Evolutionary conservation across 64 coral and sea anemone genomes (phyloP).

Genomic region (Cladopsammia gracilis): DNA sequence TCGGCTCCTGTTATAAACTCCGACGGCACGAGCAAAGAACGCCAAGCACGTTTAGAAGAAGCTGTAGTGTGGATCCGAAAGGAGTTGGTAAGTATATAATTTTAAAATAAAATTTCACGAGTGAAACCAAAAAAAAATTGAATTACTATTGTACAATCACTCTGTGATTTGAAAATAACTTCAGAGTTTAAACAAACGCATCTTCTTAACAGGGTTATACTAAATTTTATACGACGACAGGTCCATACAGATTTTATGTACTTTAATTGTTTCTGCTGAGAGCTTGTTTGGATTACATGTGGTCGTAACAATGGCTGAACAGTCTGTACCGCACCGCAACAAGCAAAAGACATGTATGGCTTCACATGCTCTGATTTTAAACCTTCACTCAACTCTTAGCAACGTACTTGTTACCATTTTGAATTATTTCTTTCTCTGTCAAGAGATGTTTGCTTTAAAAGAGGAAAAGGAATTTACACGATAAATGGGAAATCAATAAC

Average conservation of each 20-base stretch:
- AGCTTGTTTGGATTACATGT: conserved; percentile 8
- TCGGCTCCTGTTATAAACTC: conserved; percentile 76
- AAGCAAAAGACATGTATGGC: neutral
- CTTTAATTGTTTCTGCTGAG: neutral
- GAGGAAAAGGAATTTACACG: neutral
- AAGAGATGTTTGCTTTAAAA: neutral
- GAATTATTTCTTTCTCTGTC: neutral
- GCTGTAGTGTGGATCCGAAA: conserved; percentile 91
- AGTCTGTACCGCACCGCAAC: neutral
- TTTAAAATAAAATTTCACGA: neutral
- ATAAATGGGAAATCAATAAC: neutral
- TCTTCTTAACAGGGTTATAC: neutral
- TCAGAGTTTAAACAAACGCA: neutral
- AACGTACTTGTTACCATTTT: neutral
- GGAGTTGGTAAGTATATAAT: conserved; percentile 75
- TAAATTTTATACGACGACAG: neutral
- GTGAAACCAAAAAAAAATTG: neutral
- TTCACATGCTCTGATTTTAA: neutral
- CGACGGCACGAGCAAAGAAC: conserved; percentile 80
- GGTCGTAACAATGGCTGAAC: conserved; percentile 2
- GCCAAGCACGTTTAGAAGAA: conserved; percentile 73
- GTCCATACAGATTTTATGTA: neutral
- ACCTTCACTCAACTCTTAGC: neutral
- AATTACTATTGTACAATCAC: neutral
- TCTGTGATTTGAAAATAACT: neutral